phyloP scores from a whole-genome alignment of 1,140 invertebrate species.

The Helicoverpa zea region DNA sequence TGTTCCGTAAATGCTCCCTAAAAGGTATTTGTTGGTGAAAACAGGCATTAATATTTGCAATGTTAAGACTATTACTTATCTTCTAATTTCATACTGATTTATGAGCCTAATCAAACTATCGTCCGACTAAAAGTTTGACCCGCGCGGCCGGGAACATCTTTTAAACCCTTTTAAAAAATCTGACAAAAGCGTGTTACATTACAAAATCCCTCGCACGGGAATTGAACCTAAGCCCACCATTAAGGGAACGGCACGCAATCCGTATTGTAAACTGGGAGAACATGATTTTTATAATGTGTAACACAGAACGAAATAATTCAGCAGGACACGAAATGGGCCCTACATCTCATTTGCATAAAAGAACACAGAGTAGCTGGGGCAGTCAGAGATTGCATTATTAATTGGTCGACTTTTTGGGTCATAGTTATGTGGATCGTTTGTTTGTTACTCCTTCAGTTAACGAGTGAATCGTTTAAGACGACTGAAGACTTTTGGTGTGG shows the following conservation, averaged over 20 bases:
- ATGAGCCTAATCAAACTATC: too few relatives aligned
- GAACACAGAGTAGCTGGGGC: slow-evolving; percentile 54
- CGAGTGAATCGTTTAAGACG: too few relatives aligned
- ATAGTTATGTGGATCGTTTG: not conserved
- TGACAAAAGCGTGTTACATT: slow-evolving; percentile 32
- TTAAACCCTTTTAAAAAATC: slow-evolving; percentile 20
- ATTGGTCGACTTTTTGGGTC: not conserved
- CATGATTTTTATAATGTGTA: slow-evolving; percentile 56
- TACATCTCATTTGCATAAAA: slow-evolving; percentile 63
- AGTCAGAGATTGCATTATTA: not conserved
- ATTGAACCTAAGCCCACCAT: slow-evolving; percentile 61
- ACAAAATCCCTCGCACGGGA: slow-evolving; percentile 53
- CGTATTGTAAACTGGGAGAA: slow-evolving; percentile 50
- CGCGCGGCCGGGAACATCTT: too few relatives aligned
- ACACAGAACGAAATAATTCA: slow-evolving; percentile 68
- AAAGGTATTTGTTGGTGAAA: too few relatives aligned
- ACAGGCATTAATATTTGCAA: too few relatives aligned
- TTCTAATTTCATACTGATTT: too few relatives aligned
- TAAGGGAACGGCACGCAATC: slow-evolving; percentile 43
- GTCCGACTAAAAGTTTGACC: not conserved
- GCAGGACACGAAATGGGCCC: slow-evolving; percentile 66
- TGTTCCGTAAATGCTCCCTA: too few relatives aligned
- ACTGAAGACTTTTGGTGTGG: too few relatives aligned
- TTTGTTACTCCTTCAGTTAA: too few relatives aligned
- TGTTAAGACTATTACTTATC: too few relatives aligned